These are phyloP conservation scores for Antheraea assamensis DNA, from an alignment of 2,888 invertebrate genomes.

Conservation along the genomic window DNA sequence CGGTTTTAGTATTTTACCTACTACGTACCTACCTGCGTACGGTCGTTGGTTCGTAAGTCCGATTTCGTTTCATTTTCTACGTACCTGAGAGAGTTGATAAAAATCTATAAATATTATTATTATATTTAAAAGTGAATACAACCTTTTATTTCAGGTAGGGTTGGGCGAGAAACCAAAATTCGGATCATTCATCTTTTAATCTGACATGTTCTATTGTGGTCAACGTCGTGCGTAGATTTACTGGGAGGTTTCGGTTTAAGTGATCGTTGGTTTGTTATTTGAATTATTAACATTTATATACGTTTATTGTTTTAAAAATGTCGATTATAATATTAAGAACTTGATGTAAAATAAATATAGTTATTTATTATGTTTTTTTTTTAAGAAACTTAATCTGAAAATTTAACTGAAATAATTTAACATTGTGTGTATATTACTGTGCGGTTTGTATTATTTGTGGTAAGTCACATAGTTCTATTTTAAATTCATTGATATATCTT, in stretches of 20 bases:
- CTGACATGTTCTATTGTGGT: constrained; percentile 77
- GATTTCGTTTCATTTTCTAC: no score
- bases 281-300: background rate
- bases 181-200: constrained; percentile 80
- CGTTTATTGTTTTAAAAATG: no score
- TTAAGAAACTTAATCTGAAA: no score
- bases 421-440: background rate
- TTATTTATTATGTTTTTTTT: no score
- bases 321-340: no score
- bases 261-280: constrained; percentile 15
- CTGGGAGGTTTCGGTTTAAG: constrained; percentile 41
- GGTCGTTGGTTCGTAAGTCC: no score
- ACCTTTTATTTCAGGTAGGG: constrained; percentile 63
- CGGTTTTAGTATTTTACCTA: background rate
- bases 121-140: constrained; percentile 39
- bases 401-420: no score
- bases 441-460: background rate
- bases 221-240: constrained; percentile 50
- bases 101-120: constrained; percentile 26
- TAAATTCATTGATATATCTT: background rate
- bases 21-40: no score
- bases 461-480: background rate
- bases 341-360: no score
- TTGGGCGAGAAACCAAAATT: constrained; percentile 63
- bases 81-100: constrained; percentile 13